Evolutionary conservation across 2,888 invertebrate species (phyloP).

Genomic region (Timandra comae): DNA sequence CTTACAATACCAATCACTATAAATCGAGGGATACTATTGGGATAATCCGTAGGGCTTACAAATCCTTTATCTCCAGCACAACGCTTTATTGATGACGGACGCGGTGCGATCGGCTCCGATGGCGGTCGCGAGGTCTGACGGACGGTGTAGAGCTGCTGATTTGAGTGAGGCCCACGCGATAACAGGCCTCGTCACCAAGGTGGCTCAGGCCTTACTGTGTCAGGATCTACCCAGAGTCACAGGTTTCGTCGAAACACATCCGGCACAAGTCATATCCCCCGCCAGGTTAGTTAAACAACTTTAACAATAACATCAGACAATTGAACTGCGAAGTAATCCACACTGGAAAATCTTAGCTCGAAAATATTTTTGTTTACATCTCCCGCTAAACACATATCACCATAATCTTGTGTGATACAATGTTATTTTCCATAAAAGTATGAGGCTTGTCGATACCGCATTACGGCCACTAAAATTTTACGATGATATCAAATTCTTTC

Average conservation of each 20-base stretch:
- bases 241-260: constrained; percentile 59
- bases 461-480: constrained; percentile 22
- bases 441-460: constrained; percentile 9
- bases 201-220: constrained; percentile 55
- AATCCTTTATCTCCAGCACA: constrained; percentile 37
- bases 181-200: constrained; percentile 53
- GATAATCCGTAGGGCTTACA: constrained; percentile 18
- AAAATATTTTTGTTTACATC: too few relatives aligned
- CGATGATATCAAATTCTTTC: constrained; percentile 21
- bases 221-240: constrained; percentile 51
- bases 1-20: constrained; percentile 25
- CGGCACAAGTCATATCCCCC: constrained; percentile 53
- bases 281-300: constrained; percentile 41
- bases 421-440: constrained; percentile 11
- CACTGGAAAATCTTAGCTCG: too few relatives aligned
- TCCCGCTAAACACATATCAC: too few relatives aligned
- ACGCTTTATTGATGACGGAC: constrained; percentile 54
- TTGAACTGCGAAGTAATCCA: too few relatives aligned
- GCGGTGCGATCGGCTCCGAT: constrained; percentile 45
- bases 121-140: constrained; percentile 43
- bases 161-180: constrained; percentile 66
- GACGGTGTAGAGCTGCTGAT: constrained; percentile 57
- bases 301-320: neutral
- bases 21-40: constrained; percentile 19
- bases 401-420: constrained; percentile 7